A percentile compares a stretch with the other conserved stretches of the same genome.
Conservation (phyloP, 2,113 vertebrate species). For the Ciconia maguari region DNA sequence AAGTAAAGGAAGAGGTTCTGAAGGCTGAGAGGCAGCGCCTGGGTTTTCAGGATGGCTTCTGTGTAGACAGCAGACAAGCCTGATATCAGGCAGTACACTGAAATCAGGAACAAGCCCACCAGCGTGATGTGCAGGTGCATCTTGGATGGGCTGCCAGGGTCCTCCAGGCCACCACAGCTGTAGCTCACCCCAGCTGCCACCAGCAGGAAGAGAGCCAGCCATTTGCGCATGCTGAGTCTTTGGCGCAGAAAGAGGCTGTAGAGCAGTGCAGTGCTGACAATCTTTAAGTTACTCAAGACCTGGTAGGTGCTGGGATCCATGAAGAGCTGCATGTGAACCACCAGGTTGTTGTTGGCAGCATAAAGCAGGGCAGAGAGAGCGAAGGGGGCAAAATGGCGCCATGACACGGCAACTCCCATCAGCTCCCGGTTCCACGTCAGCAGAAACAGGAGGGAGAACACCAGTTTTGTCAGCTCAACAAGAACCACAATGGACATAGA, state of each 20-base stretch:
- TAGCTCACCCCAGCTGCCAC: conserved; percentile 81
- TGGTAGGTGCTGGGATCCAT: conserved; percentile 97
- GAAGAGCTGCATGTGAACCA: conserved; percentile 89
- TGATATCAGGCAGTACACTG: conserved; percentile 83
- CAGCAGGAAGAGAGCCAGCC: conserved; percentile 83
- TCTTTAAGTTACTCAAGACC: conserved; percentile 92
- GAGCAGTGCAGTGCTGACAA: conserved; percentile 85
- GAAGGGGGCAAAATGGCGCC: conserved; percentile 75
- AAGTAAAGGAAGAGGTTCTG: conserved; percentile 93
- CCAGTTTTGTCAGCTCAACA: conserved; percentile 84
- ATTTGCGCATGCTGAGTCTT: conserved; percentile 74
- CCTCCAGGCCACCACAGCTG: conserved; percentile 80
- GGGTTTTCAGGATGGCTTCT: conserved; percentile 85
- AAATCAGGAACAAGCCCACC: conserved; percentile 82
- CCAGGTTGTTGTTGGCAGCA: conserved; percentile 92
- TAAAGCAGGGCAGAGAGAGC: conserved; percentile 89
- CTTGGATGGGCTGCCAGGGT: background rate
- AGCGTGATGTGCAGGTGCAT: conserved; percentile 77
- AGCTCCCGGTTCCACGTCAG: conserved; percentile 37
- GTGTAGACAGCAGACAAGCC: conserved; percentile 91
- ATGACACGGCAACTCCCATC: background rate
- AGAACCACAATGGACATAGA: conserved; percentile 85
- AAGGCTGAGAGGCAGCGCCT: conserved; percentile 84
- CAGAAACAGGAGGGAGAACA: conserved; percentile 75
- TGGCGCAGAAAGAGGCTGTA: conserved; percentile 84